Base-by-base conservation (phyloP, 2,797 vertebrate species). In the Protosalanx chinensis region DNA sequence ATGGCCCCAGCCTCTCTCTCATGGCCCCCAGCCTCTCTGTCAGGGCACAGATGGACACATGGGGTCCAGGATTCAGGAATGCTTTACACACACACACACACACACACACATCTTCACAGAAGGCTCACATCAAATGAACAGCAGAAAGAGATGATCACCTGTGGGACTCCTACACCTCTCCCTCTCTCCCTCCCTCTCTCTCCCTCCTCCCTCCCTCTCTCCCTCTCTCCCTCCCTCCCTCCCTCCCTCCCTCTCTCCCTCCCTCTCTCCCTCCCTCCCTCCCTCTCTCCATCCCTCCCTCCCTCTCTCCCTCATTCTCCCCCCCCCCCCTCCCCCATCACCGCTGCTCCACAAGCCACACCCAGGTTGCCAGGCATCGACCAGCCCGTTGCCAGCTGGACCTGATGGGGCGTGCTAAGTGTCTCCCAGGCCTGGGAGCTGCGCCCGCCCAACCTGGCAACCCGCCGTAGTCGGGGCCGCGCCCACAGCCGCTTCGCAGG, bases 381-480 rank as follows among this genome's bases (percentile, higher is more conserved):
- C 69, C 75, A 84, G 81, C 85, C 88, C 70, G 88, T 90, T 88
- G 78, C 90, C 90, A 88, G 80, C 86, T 87, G 87, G 87, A 87
- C 86, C 82, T 93, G 87, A 93, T 93, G 83, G 70, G 20, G 77
- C 5, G 23, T 4, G 75, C 75, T 82, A 79, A 49, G 49, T 70
- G 75, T 30, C 76, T 84, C 86, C 87, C 84, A 78, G 35, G 35
- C 35, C 35, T 6, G 33, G 32, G 73, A 81, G 81, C 78, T 74
- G 77, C 71, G 49, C 66, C 70, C 58, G 46, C 10, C 18, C 56
- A 16, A 64, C 56, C 37, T 63, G 59, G 35, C 58, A 76, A 75
- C 61, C 51, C 71, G 57, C 23, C 29, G 18, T 5, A 73, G 72
- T 33, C 41, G 20, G 66, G 37, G 5, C 63, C 70, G 79, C 71